A percentile compares a stretch with the other conserved stretches of the same genome.
Conservation (phyloP, 2,888 invertebrate genomes). For the Cheilosia vernalis region DNA sequence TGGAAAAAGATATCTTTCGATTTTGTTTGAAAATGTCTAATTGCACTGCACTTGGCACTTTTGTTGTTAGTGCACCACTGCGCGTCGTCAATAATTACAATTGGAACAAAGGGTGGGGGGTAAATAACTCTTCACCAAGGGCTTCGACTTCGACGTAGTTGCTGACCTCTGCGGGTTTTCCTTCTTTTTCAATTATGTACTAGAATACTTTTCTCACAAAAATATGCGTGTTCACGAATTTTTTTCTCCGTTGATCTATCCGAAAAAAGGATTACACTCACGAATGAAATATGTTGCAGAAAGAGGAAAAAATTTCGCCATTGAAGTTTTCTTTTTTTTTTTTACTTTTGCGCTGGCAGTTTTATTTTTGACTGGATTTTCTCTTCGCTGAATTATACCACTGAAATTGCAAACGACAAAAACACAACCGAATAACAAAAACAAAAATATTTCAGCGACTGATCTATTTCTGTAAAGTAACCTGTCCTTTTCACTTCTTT, state of each 20-base stretch:
- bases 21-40: not conserved
- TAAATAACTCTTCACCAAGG: constrained; percentile 18
- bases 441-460: constrained; percentile 53
- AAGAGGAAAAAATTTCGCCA: constrained; percentile 27
- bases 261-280: constrained; percentile 18
- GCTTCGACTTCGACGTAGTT: constrained; percentile 55
- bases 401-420: constrained; percentile 33
- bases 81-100: constrained; percentile 2
- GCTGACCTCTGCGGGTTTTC: constrained; percentile 40
- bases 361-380: constrained; percentile 27
- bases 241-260: not conserved
- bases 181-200: constrained; percentile 28
- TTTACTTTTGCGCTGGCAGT: not conserved
- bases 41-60: constrained; percentile 22
- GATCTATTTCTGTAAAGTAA: constrained; percentile 3
- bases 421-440: constrained; percentile 67
- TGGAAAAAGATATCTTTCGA: constrained; percentile 25
- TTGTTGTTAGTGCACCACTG: constrained; percentile 35
- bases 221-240: not conserved
- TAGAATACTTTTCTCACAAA: constrained; percentile 16
- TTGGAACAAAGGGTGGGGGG: constrained; percentile 13
- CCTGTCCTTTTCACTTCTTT: constrained; percentile 46
- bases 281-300: constrained; percentile 20
- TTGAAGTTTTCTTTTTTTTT: constrained; percentile 14
- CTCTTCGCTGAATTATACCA: constrained; percentile 40